Conservation (phyloP, 2,888 invertebrate genomes). For the Trypoxylon attenuatum region DNA sequence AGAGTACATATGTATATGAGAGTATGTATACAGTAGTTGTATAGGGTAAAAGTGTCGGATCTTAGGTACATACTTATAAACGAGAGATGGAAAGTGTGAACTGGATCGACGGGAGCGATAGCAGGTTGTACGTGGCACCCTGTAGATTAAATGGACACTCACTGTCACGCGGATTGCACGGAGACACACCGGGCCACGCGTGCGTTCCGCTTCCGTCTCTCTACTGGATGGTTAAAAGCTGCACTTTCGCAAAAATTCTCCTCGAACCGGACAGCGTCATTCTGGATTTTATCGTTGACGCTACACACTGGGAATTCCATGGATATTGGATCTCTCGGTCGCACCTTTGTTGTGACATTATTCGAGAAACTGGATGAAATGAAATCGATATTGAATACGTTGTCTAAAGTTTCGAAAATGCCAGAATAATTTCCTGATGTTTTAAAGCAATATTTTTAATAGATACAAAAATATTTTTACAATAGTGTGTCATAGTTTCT, state of each 20-base stretch:
- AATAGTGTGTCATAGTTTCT: too few relatives aligned
- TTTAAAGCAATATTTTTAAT: too few relatives aligned
- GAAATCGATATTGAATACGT: too few relatives aligned
- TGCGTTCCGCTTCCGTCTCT: conserved; percentile 1
- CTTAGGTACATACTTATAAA: neutral
- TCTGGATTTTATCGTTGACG: neutral
- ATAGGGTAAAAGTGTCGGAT: neutral
- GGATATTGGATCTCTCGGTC: neutral
- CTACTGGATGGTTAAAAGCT: conserved; percentile 23
- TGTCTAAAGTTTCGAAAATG: too few relatives aligned
- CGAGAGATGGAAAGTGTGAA: conserved; percentile 10
- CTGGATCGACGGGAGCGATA: conserved; percentile 6
- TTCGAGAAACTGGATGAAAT: too few relatives aligned
- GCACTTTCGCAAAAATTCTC: conserved; percentile 11
- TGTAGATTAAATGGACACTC: conserved; percentile 34
- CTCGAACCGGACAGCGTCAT: neutral
- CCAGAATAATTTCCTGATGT: too few relatives aligned
- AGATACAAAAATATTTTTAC: too few relatives aligned
- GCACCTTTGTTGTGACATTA: neutral
- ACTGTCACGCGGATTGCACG: conserved; percentile 27
- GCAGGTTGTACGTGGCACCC: conserved; percentile 23
- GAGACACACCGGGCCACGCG: conserved; percentile 27
- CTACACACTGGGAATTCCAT: neutral
- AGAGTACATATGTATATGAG: too few relatives aligned
- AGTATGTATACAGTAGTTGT: too few relatives aligned